Evolutionary conservation across 2,113 vertebrate genomes (phyloP).

Genomic region (Elgaria multicarinata): DNA sequence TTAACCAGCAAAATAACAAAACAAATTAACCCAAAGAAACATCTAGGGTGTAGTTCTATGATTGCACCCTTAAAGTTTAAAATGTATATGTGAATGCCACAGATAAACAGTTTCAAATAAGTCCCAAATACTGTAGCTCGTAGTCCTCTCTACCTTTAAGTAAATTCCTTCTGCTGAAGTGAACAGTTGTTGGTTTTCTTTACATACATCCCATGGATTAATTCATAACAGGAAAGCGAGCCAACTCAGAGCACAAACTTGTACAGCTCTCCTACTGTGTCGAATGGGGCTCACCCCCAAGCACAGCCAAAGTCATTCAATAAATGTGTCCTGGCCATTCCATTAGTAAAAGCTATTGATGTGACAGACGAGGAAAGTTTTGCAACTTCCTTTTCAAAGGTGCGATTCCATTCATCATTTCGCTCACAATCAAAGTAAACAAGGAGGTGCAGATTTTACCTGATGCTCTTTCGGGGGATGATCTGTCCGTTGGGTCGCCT

Average conservation of each 20-base stretch:
- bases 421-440: not conserved
- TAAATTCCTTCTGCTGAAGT: not conserved
- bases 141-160: not conserved
- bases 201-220: not conserved
- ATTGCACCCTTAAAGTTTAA: not conserved
- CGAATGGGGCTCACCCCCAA: not conserved
- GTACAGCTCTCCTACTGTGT: not conserved
- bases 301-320: not conserved
- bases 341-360: not conserved
- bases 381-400: not conserved
- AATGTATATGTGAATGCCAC: not conserved
- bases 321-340: not conserved
- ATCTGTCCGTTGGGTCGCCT: not conserved
- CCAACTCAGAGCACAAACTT: not conserved
- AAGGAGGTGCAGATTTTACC: slow-evolving; percentile 35
- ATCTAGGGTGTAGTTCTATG: not conserved
- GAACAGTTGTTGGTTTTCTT: not conserved
- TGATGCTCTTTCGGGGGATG: slow-evolving; percentile 28
- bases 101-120: not conserved
- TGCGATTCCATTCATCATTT: not conserved
- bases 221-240: not conserved
- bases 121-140: not conserved
- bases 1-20: not conserved
- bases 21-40: not conserved
- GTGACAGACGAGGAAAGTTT: not conserved